Evolutionary conservation across 2,888 invertebrate genomes (phyloP), one percentile per base, ranked within the genome.

Genomic region (Cepaea hortensis): DNA sequence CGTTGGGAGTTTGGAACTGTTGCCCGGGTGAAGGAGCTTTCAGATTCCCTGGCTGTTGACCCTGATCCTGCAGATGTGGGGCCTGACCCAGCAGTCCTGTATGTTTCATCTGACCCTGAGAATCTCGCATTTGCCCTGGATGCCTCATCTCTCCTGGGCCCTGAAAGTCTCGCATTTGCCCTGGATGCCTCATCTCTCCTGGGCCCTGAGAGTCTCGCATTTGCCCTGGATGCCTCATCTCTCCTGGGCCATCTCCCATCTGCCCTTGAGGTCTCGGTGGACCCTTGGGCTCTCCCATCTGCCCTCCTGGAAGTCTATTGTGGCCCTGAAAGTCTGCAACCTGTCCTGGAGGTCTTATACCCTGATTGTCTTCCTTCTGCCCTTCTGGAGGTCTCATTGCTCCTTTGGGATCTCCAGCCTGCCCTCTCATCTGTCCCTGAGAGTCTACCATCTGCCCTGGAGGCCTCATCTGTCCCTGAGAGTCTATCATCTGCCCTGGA

Each of bases 401-500:
- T 6, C 61, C 72, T 50, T 48, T 46, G 5, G 20, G 5, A 35
- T n/a, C 35, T 61, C 84, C 75, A 18, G 70, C 79, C 46, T 18
- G 18, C n/a, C n/a, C 35, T 79, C 75, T 20, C 18, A 72, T 70
- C 35, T 55, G 65, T 6, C 61, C 72, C 20, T 48, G 48, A 3
- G 20, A 1, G 23, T n/a, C 35, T 61, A 75, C 75, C 35, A 70
- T 85, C 46, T 18, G 18, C n/a, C n/a, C 35, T 79, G 81, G 55
- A 15, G 79, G 1, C 4, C 80, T 62, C 72, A 87, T 75, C 6
- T 77, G 76, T 72, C 87, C 77, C 23, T 18, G 84, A n/a, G 75
- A 35, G n/a, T 70, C 81, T 48, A 50, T n/a, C 11, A 48, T 80
- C 46, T 62, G 80, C 11, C 75, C 76, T 35, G 48, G 81, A 72